Percentiles rank a stretch among this genome's conserved stretches.
phyloP scores from a whole-genome alignment of 1,140 invertebrate genomes.

The Drosophila pandora region DNA sequence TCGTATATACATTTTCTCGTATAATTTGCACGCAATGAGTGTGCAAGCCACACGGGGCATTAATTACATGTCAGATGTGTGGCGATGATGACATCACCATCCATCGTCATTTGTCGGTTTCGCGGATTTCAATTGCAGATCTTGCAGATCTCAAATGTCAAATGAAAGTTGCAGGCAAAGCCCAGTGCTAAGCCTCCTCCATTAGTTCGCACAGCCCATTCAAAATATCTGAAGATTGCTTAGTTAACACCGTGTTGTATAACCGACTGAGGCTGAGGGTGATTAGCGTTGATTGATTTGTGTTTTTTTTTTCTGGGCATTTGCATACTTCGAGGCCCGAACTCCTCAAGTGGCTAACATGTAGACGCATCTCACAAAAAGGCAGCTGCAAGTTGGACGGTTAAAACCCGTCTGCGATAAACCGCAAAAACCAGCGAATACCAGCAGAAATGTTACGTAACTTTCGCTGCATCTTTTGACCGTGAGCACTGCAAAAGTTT shows the following conservation, averaged over 20 bases:
- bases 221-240: constrained; percentile 1
- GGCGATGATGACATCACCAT: constrained; percentile 43
- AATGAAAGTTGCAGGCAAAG: constrained; percentile 57
- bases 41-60: constrained; percentile 51
- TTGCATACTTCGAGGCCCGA: constrained; percentile 31
- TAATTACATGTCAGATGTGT: constrained; percentile 50
- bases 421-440: constrained; percentile 13
- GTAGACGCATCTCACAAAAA: constrained; percentile 34
- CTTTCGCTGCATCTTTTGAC: constrained; percentile 59
- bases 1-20: constrained; percentile 12
- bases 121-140: constrained; percentile 60
- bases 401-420: constrained; percentile 54
- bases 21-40: constrained; percentile 61
- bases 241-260: constrained; percentile 32
- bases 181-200: not conserved
- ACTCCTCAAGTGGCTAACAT: constrained; percentile 7
- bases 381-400: constrained; percentile 31
- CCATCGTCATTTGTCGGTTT: constrained; percentile 12
- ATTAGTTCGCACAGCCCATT: too few relatives aligned
- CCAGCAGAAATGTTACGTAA: constrained; percentile 40
- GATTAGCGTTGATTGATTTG: constrained; percentile 76
- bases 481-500: constrained; percentile 20
- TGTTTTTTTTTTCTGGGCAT: constrained; percentile 31
- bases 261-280: constrained; percentile 28
- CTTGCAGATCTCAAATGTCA: constrained; percentile 65